Conservation (phyloP, 2,113 vertebrate genomes). For the Halcyon senegalensis region DNA sequence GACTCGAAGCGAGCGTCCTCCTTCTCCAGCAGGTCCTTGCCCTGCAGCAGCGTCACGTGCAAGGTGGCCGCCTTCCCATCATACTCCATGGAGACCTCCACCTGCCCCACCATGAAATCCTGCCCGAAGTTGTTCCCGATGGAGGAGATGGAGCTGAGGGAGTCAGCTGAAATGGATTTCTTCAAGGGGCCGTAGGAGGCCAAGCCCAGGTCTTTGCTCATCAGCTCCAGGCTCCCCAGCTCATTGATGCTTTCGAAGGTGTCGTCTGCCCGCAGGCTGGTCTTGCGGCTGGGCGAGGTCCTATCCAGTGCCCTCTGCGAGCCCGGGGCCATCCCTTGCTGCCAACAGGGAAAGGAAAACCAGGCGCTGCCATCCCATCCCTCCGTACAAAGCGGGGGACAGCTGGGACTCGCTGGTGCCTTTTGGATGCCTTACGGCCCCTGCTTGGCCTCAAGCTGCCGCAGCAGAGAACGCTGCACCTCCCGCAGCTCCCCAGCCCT, state of each 20-base stretch:
- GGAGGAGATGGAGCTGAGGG: slow-evolving; percentile 94
- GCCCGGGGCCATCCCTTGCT: slow-evolving; percentile 81
- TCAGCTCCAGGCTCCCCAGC: slow-evolving; percentile 93
- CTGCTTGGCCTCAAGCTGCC: not conserved
- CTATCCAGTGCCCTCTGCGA: slow-evolving; percentile 65
- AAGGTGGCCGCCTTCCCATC: slow-evolving; percentile 75
- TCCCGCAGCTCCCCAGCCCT: not conserved
- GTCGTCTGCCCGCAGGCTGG: slow-evolving; percentile 86
- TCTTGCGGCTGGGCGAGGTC: slow-evolving; percentile 74
- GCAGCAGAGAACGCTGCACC: not conserved
- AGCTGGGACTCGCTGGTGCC: not conserved
- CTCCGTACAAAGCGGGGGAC: accelerated
- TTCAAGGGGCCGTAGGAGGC: slow-evolving; percentile 79
- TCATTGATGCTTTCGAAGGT: slow-evolving; percentile 88
- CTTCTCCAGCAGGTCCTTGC: slow-evolving; percentile 94
- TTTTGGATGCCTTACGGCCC: not conserved
- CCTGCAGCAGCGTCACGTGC: slow-evolving; percentile 89
- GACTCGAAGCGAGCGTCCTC: slow-evolving; percentile 91
- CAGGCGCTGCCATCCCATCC: not conserved
- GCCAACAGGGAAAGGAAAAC: not conserved
- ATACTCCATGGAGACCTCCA: slow-evolving; percentile 92
- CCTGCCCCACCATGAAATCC: slow-evolving; percentile 92
- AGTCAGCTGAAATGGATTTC: slow-evolving; percentile 91
- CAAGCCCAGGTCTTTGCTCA: slow-evolving; percentile 88
- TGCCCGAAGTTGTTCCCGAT: slow-evolving; percentile 96